These are phyloP conservation scores for Cinclus cinclus DNA, from an alignment of 2,113 vertebrate genomes.

Conservation along the genomic window DNA sequence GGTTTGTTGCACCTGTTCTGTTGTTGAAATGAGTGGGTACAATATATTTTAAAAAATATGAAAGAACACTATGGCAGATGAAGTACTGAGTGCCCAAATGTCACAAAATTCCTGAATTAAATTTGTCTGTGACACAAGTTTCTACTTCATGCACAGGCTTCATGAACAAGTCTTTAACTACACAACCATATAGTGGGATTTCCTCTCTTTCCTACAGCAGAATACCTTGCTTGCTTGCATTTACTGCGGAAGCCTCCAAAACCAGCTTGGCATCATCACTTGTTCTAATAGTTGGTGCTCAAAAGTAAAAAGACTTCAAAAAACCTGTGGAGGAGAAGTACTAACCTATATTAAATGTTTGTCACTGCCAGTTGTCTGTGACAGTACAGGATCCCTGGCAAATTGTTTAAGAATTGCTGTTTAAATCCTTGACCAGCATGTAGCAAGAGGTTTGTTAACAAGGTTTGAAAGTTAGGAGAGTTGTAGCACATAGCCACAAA, in stretches of 20 bases:
- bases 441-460: not conserved
- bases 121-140: not conserved
- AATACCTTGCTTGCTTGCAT: not conserved
- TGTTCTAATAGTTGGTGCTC: not conserved
- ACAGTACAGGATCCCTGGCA: not conserved
- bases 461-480: not conserved
- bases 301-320: not conserved
- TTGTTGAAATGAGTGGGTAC: slow-evolving; percentile 43
- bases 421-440: not conserved
- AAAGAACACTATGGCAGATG: slow-evolving; percentile 10
- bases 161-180: not conserved
- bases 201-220: not conserved
- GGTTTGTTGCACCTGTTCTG: not conserved
- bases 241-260: not conserved
- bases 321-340: not conserved
- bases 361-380: not conserved
- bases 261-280: not conserved
- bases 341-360: not conserved
- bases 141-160: not conserved
- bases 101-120: slow-evolving; percentile 2
- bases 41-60: not conserved
- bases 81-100: not conserved
- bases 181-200: not conserved
- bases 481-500: not conserved
- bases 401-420: not conserved